phyloP scores from a whole-genome alignment of 2,113 vertebrate genomes.

The Scophthalmus maximus region DNA sequence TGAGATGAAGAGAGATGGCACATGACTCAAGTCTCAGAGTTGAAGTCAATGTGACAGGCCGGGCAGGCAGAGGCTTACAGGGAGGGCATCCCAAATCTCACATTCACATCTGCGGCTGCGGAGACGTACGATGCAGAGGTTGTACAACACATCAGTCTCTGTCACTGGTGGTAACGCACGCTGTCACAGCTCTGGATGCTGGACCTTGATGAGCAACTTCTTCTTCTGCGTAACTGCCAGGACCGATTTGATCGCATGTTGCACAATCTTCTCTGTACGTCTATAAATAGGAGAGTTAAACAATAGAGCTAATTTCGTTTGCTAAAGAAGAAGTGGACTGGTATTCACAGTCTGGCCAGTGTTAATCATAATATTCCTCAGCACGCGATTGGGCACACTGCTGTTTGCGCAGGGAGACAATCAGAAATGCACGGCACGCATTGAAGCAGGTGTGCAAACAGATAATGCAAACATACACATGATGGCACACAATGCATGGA shows the following conservation, averaged over 20 bases:
- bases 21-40: constrained; percentile 42
- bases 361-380: constrained; percentile 43
- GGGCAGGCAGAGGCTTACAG: constrained; percentile 26
- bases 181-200: constrained; percentile 47
- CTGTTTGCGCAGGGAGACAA: constrained; percentile 39
- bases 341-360: constrained; percentile 36
- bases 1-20: constrained; percentile 46
- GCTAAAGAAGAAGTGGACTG: constrained; percentile 36
- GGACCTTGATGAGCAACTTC: constrained; percentile 59
- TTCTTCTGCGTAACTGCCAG: constrained; percentile 44
- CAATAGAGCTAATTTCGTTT: constrained; percentile 25
- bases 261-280: constrained; percentile 17
- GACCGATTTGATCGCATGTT: constrained; percentile 14
- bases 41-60: constrained; percentile 47
- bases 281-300: constrained; percentile 42
- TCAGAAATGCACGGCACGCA: constrained; percentile 32
- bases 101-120: constrained; percentile 48
- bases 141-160: constrained; percentile 35
- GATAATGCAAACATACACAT: constrained; percentile 51
- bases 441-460: constrained; percentile 61
- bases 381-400: constrained; percentile 50
- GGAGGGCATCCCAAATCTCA: constrained; percentile 36
- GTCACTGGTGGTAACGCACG: constrained; percentile 53
- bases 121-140: constrained; percentile 24
- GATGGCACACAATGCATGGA: constrained; percentile 25